Evolutionary conservation across 2,888 invertebrate species (phyloP).

Genomic region (Pristionchus japonicus): DNA sequence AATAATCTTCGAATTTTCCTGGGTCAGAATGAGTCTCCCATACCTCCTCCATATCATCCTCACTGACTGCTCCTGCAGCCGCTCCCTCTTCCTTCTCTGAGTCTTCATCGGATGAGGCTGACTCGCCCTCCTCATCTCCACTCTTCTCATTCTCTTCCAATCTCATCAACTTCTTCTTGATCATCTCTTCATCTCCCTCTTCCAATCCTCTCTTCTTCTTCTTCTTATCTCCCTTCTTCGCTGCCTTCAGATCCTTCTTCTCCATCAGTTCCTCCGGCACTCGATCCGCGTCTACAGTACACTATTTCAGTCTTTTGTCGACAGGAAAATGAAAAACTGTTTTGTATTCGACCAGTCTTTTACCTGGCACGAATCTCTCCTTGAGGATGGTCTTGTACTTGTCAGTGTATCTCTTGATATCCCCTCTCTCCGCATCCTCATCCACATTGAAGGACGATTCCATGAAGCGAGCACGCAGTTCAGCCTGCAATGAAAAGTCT

Average conservation of each 20-base stretch:
- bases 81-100: constrained; percentile 38
- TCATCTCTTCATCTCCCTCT: constrained; percentile 50
- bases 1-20: neutral
- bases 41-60: constrained; percentile 45
- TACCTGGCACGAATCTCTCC: constrained; percentile 56
- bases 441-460: constrained; percentile 68
- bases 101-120: constrained; percentile 3
- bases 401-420: constrained; percentile 71
- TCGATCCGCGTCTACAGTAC: neutral
- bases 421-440: constrained; percentile 56
- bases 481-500: constrained; percentile 50
- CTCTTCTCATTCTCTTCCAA: constrained; percentile 45
- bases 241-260: constrained; percentile 54
- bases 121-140: constrained; percentile 40
- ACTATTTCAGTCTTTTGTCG: no score
- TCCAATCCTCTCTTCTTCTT: constrained; percentile 51
- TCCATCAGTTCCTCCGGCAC: constrained; percentile 38
- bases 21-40: neutral
- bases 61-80: constrained; percentile 27
- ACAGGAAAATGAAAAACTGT: no score
- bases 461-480: constrained; percentile 59
- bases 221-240: constrained; percentile 54
- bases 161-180: constrained; percentile 40
- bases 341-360: no score
- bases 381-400: constrained; percentile 60